These are phyloP conservation scores for Seladonia tumulorum DNA, from an alignment of 2,888 invertebrate species.

Conservation along the genomic window DNA sequence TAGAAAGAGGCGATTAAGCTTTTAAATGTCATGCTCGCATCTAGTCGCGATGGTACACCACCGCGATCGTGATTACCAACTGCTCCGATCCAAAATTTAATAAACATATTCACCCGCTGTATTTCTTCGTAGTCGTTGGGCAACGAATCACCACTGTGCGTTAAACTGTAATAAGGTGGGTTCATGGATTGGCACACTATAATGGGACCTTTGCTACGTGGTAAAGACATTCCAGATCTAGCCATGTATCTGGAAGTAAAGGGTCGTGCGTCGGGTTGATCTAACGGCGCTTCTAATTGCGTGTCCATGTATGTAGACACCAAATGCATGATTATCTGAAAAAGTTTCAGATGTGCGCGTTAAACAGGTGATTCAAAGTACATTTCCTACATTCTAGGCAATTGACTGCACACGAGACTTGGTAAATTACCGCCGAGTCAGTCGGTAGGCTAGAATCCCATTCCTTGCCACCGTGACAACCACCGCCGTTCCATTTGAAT, in stretches of 20 bases:
- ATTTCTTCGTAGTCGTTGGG: conserved; percentile 88
- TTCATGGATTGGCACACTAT: conserved; percentile 88
- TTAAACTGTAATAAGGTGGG: conserved; percentile 90
- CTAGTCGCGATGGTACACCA: background rate
- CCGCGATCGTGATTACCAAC: background rate
- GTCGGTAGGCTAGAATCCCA: conserved; percentile 94
- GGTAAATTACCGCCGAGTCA: conserved; percentile 90
- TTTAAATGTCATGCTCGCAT: background rate
- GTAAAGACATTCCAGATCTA: conserved; percentile 84
- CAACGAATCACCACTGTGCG: conserved; percentile 83
- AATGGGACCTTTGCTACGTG: conserved; percentile 85
- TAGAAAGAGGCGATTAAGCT: conserved; percentile 63
- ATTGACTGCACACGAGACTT: background rate
- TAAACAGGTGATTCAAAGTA: background rate
- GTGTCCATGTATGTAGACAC: conserved; percentile 95
- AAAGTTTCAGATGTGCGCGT: conserved; percentile 42
- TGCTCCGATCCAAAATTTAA: background rate
- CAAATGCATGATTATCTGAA: conserved; percentile 92
- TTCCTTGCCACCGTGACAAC: conserved; percentile 88
- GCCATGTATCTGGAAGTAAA: conserved; percentile 86
- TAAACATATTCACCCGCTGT: conserved; percentile 86
- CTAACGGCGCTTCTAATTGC: conserved; percentile 89
- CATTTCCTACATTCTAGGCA: background rate
- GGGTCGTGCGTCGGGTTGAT: conserved; percentile 88
- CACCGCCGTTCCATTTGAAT: conserved; percentile 95